Conservation (phyloP, 1,140 invertebrate genomes). For the Drepana arcuata region DNA sequence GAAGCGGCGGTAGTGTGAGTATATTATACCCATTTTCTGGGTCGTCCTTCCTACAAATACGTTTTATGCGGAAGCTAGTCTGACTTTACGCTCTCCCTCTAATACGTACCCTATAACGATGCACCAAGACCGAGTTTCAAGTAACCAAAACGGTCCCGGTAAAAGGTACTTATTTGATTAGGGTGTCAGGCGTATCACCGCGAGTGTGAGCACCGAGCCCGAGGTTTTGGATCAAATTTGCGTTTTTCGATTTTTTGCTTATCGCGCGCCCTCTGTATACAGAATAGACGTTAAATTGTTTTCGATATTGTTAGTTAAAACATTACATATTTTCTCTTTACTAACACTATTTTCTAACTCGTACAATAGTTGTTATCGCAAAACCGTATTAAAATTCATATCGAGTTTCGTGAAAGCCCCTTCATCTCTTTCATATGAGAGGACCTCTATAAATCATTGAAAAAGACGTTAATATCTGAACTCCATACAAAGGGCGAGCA, state of each 20-base stretch:
- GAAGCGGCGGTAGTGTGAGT: conserved; percentile 65
- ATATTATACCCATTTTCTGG: conserved; percentile 72
- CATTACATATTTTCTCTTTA: conserved; percentile 6
- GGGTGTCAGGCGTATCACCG: conserved; percentile 70
- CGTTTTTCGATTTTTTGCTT: conserved; percentile 61
- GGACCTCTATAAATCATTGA: conserved; percentile 45
- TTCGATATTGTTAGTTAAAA: conserved; percentile 12
- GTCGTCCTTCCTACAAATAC: conserved; percentile 72
- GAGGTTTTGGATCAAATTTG: conserved; percentile 67
- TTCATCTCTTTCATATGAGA: conserved; percentile 38
- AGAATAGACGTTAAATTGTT: conserved; percentile 40
- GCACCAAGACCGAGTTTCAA: conserved; percentile 13
- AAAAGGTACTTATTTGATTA: conserved; percentile 73
- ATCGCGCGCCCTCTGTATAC: conserved; percentile 20
- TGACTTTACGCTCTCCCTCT: conserved; percentile 17
- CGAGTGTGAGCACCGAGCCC: conserved; percentile 55
- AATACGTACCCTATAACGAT: conserved; percentile 32
- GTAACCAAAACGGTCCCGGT: conserved; percentile 28
- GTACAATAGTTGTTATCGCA: conserved; percentile 25
- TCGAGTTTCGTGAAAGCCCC: conserved; percentile 28
- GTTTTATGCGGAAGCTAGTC: conserved; percentile 70
- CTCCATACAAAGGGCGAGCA: conserved; percentile 27
- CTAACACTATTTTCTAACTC: conserved; percentile 1
- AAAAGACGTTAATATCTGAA: conserved; percentile 46
- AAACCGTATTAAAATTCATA: conserved; percentile 46